Conservation (phyloP, 2,113 vertebrate species). For the Rafetus swinhoei region DNA sequence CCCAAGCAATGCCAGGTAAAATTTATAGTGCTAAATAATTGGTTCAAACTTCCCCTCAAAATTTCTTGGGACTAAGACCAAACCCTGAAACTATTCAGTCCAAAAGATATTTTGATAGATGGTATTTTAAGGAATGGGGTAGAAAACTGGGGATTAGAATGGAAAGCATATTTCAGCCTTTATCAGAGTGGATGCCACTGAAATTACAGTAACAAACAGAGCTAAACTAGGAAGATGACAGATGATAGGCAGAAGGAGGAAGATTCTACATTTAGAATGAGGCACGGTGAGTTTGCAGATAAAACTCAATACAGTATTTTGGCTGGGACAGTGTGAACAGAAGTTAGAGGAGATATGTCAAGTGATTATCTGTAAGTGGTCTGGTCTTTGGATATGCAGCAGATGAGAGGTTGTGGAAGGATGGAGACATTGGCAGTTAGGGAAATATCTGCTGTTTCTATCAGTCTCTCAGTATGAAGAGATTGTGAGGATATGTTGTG, state of each 20-base stretch:
- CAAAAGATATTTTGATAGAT: neutral
- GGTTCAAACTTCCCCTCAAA: neutral
- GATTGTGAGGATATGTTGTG: neutral
- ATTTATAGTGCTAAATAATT: neutral
- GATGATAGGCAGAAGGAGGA: conserved; percentile 2
- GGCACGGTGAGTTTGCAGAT: conserved; percentile 53
- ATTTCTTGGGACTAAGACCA: neutral
- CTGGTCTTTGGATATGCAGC: conserved; percentile 48
- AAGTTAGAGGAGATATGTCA: conserved; percentile 57
- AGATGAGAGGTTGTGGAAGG: conserved; percentile 44
- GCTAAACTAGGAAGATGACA: neutral
- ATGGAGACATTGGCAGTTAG: neutral
- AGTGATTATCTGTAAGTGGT: conserved; percentile 69
- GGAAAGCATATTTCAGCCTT: conserved; percentile 15
- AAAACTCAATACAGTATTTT: conserved; percentile 56
- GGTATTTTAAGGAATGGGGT: neutral
- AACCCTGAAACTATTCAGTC: neutral
- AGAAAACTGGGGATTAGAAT: conserved; percentile 10
- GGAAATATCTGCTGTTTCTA: neutral
- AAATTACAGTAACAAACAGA: neutral
- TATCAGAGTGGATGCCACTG: neutral
- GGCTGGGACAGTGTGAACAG: conserved; percentile 69
- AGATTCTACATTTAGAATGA: neutral
- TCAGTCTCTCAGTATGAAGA: neutral
- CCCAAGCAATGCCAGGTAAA: too few species aligned